Percentiles rank a stretch among this genome's conserved stretches.
Conservation (phyloP, 2,113 vertebrate genomes). For the Atractosteus spatula region DNA sequence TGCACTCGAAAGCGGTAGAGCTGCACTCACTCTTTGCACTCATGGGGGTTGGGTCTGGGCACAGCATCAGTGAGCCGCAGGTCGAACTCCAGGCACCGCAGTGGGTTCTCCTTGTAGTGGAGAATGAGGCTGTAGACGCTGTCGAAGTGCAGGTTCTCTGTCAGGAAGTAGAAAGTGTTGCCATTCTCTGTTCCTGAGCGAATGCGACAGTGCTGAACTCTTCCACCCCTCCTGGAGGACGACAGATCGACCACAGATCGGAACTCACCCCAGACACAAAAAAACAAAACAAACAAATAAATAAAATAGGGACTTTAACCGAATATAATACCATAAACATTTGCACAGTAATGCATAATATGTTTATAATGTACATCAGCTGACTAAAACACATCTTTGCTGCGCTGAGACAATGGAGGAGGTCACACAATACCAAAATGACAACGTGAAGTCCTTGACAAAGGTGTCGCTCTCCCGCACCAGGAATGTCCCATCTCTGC, state of each 20-base stretch:
- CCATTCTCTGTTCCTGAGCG: constrained; percentile 73
- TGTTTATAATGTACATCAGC: neutral
- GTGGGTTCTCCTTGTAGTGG: constrained; percentile 83
- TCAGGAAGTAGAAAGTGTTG: constrained; percentile 77
- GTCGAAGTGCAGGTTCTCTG: constrained; percentile 82
- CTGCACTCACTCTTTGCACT: constrained; percentile 73
- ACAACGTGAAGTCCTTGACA: constrained; percentile 79
- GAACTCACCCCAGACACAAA: neutral
- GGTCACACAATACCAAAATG: constrained; percentile 80
- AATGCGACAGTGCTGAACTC: constrained; percentile 92
- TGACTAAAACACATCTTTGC: neutral
- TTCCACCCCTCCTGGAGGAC: constrained; percentile 75
- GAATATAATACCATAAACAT: too few relatives aligned
- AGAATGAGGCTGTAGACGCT: constrained; percentile 83
- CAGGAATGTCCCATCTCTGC: constrained; percentile 86
- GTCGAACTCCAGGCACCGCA: constrained; percentile 90
- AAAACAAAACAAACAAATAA: too few relatives aligned
- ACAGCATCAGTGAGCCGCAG: constrained; percentile 86
- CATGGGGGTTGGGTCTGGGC: constrained; percentile 79
- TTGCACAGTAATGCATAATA: too few relatives aligned
- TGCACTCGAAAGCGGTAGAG: too few relatives aligned
- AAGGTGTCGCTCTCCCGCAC: constrained; percentile 84
- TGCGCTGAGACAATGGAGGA: neutral
- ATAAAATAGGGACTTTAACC: too few relatives aligned
- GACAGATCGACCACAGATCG: neutral